Evolutionary conservation across 2,113 vertebrate genomes (phyloP), one percentile per base, ranked within the genome.

Genomic region (Rousettus leschenaultii): DNA sequence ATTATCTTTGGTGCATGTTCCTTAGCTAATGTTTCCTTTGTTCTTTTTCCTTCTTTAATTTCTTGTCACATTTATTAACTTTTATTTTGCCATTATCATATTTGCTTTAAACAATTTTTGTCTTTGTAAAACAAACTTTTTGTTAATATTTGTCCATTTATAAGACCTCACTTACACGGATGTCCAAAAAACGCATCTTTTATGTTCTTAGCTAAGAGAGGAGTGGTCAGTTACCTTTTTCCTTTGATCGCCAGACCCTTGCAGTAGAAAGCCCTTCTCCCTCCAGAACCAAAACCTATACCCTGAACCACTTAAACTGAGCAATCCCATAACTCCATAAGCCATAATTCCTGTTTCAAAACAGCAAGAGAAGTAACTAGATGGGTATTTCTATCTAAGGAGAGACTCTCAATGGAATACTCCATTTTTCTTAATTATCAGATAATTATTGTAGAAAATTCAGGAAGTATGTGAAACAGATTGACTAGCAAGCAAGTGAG

Each of bases 91-190:
- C 35, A 55, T 45, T 53, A 80, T 55, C 28, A 65, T 83, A 74
- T 82, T 87, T 93, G 13, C 19, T 89, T 93, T 73, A 78, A 61
- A 71, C 16, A n/a, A 84, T 78, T 43, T 73, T 95, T 75, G 71
- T 30, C 7, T 84, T 91, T 66, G 10, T 80, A 91, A 88, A 40
- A 48, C 10, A 83, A 92, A 86, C 48, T 93, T 12, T 28, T 61
- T 38, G 6, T 16, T 77, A 89, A 61, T 84, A 53, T 63, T 89
- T 84, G 55, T 89, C 40, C 78, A 51, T 26, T 91, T 73, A 55
- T 53, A 87, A 71, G 43, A 57, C 3, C 13, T 21, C 14, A 7
- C 30, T 89, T 73, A 78, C 16, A 65, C 30, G 15, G 68, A 71
- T 89, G 28, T 71, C 35, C 45, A 78, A 22, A 77, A 35, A 21